Evolutionary conservation across 1,140 invertebrate species (phyloP), one percentile per base, ranked within the genome.

Genomic region (Trichonephila clavipes): DNA sequence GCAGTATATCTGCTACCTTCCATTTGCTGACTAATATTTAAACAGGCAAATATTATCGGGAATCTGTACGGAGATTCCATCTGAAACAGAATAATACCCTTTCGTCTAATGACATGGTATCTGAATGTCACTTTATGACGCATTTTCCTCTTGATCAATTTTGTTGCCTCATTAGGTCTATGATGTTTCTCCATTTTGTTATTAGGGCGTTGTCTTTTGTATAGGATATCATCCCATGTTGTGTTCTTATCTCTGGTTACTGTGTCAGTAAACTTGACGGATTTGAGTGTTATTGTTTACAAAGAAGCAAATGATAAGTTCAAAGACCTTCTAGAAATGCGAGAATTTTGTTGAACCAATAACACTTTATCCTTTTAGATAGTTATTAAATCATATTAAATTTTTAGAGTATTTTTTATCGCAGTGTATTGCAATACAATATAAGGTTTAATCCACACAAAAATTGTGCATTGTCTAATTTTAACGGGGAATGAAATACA

Each of bases 1-100:
- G 3, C 72, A 14, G 34, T 77, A 2, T 34, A 77, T 77, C 72
- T 77, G 72, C 72, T 77, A 18, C 72, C 3, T 40, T 19, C 4
- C 24, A 77, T 18, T 34, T 34, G 12, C 28, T 2, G 14, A 10
- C 72, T 18, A 77, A 77, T 77, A 77, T 77, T 77, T 34, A 40
- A 77, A 77, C 72, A 77, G 72, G 28, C 72, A 19, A 77, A 77
- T 77, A 28, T 77, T 77, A 40, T 77, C 72, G 18, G 24, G 12
- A 18, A 77, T 34, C 24, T 19, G 3, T 34, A 28, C 3, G 72
- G 16, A 28, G 14, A 24, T 77, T 66, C 24, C 24, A 24, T 77
- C 34, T 19, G 6, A 77, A 77, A 77, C 66, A 24, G 34, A 21
- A 34, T 18, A 77, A 77, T 77, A 77, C 14, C 28, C 5, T 77